Evolutionary conservation across 2,888 invertebrate species (phyloP).

Genomic region (Drosophila mimica): DNA sequence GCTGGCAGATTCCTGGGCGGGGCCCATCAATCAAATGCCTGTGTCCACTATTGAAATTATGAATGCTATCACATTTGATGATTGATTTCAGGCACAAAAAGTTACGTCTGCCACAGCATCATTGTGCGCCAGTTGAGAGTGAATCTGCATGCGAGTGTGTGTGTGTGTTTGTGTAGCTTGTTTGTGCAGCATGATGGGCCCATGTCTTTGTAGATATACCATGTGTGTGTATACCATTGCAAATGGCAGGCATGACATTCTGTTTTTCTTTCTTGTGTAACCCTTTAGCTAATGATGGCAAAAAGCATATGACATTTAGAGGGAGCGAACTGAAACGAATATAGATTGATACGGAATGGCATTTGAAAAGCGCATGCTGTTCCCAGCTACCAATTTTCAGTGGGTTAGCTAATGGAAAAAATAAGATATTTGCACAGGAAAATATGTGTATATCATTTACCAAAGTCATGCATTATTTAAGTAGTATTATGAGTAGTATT

Average conservation of each 20-base stretch:
- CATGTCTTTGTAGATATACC: conserved; percentile 5
- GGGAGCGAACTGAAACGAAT: conserved; percentile 15
- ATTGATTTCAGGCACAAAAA: conserved; percentile 66
- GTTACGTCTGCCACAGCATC: conserved; percentile 43
- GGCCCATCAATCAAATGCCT: conserved; percentile 69
- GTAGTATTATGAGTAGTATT: not conserved
- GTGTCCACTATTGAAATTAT: conserved; percentile 80
- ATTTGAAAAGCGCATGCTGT: conserved; percentile 16
- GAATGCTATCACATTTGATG: conserved; percentile 78
- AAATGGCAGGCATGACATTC: conserved; percentile 72
- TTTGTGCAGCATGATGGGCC: conserved; percentile 36
- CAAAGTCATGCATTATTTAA: not conserved
- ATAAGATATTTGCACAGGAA: not conserved
- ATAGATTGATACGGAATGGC: conserved; percentile 44
- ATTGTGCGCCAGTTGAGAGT: conserved; percentile 31
- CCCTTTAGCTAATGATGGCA: conserved; percentile 76
- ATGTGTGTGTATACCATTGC: conserved; percentile 51
- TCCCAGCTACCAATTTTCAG: not conserved
- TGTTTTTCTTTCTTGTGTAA: conserved; percentile 73
- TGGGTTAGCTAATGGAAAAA: conserved; percentile 2
- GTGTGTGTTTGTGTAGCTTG: conserved; percentile 13
- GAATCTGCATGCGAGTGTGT: not conserved
- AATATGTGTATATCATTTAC: not conserved
- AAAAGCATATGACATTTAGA: conserved; percentile 60
- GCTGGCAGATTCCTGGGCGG: conserved; percentile 37